Evolutionary conservation across 1,140 invertebrate species (phyloP).

Genomic region (Kradibia gibbosae): DNA sequence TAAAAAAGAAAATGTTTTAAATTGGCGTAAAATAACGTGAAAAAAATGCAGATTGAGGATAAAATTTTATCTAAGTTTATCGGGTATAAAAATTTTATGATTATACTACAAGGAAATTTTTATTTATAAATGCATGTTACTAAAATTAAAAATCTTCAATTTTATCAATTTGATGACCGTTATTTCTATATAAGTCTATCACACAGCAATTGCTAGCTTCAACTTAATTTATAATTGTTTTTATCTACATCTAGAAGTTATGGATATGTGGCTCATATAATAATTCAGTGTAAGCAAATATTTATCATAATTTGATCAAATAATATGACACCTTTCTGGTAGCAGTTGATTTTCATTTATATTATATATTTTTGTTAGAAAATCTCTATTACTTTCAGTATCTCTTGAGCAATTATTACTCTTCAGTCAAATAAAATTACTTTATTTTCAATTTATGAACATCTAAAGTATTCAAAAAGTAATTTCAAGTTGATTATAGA

Average conservation of each 20-base stretch:
- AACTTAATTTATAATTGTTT: slow-evolving; percentile 3
- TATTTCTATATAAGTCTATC: not conserved
- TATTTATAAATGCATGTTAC: not conserved
- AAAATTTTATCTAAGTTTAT: not conserved
- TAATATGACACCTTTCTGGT: not conserved
- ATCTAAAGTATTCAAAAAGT: not conserved
- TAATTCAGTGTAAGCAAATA: not conserved
- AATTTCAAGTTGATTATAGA: not conserved
- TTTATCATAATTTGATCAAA: slow-evolving; percentile 13
- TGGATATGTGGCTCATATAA: not conserved
- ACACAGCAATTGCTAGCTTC: not conserved
- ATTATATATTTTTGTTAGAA: slow-evolving; percentile 1
- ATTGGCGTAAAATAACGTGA: too few relatives aligned
- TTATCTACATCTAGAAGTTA: not conserved
- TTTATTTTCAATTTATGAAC: not conserved
- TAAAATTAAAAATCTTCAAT: not conserved
- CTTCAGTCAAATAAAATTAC: not conserved
- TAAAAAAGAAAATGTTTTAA: too few relatives aligned
- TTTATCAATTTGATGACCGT: not conserved
- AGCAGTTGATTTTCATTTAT: not conserved
- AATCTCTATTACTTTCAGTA: not conserved
- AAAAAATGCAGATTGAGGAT: not conserved
- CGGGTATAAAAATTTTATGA: not conserved
- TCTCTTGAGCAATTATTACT: not conserved
- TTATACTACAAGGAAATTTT: not conserved